These are phyloP conservation scores for Cheilosia urbana DNA, from an alignment of 2,888 invertebrate species.

Conservation along the genomic window DNA sequence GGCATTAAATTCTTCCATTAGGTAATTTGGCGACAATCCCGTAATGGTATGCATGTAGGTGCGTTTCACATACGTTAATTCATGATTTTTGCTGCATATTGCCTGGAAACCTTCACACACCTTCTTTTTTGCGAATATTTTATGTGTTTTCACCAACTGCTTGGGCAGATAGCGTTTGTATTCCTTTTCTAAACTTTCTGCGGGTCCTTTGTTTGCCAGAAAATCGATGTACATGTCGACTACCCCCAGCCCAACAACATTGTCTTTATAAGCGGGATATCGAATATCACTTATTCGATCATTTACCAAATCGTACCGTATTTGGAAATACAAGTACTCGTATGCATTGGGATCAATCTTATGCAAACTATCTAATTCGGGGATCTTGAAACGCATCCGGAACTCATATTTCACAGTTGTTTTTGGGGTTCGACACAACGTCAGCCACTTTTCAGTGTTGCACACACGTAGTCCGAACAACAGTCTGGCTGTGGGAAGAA, in stretches of 20 bases:
- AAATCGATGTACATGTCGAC: slow-evolving; percentile 94
- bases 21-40: slow-evolving; percentile 91
- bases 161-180: slow-evolving; percentile 94
- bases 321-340: slow-evolving; percentile 94
- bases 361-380: slow-evolving; percentile 80
- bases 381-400: slow-evolving; percentile 91
- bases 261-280: slow-evolving; percentile 90
- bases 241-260: slow-evolving; percentile 93
- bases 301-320: slow-evolving; percentile 91
- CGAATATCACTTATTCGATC: slow-evolving; percentile 91
- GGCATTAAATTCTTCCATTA: slow-evolving; percentile 86
- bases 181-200: slow-evolving; percentile 89
- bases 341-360: slow-evolving; percentile 89
- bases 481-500: slow-evolving; percentile 90
- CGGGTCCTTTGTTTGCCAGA: slow-evolving; percentile 88
- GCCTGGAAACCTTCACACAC: slow-evolving; percentile 88
- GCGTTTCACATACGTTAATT: slow-evolving; percentile 87
- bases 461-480: slow-evolving; percentile 90
- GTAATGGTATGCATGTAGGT: slow-evolving; percentile 92
- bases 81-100: slow-evolving; percentile 86
- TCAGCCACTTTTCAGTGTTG: slow-evolving; percentile 88
- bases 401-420: slow-evolving; percentile 87
- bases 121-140: slow-evolving; percentile 90
- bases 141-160: slow-evolving; percentile 89
- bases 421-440: slow-evolving; percentile 86